phyloP scores from a whole-genome alignment of 2,797 vertebrate species.

The Streptopelia turtur region DNA sequence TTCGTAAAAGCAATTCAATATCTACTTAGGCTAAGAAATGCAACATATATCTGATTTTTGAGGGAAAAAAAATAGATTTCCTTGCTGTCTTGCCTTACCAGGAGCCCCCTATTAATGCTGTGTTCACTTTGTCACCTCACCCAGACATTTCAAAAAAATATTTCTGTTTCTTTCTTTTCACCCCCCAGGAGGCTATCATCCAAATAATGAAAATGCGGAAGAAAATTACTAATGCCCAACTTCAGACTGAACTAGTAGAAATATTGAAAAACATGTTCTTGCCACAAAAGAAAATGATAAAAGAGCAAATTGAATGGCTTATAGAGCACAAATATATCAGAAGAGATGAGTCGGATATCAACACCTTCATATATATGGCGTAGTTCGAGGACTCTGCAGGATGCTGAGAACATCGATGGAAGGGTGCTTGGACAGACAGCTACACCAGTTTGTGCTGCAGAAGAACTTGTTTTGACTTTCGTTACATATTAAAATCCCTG shows the following conservation, averaged over 20 bases:
- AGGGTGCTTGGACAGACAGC: slow-evolving; percentile 77
- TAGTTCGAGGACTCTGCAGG: slow-evolving; percentile 76
- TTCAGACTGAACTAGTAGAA: slow-evolving; percentile 99
- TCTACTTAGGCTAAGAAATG: not conserved
- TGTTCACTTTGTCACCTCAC: not conserved
- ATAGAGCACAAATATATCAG: slow-evolving; percentile 99
- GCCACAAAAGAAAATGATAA: slow-evolving; percentile 99
- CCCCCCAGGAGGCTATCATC: slow-evolving; percentile 95
- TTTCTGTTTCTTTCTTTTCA: not conserved
- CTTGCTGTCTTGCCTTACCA: not conserved
- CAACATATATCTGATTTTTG: not conserved
- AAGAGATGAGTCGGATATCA: slow-evolving; percentile 96
- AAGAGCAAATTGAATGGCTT: slow-evolving; percentile 99
- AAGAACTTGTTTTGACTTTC: slow-evolving; percentile 81
- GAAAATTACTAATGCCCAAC: slow-evolving; percentile 98
- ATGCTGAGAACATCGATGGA: slow-evolving; percentile 51
- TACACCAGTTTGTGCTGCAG: slow-evolving; percentile 75
- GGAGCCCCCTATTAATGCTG: not conserved
- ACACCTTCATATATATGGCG: slow-evolving; percentile 99
- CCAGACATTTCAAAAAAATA: not conserved
- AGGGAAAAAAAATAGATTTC: not conserved
- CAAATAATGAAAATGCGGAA: slow-evolving; percentile 99
- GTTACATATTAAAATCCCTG: slow-evolving; percentile 89
- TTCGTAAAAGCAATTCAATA: not conserved
- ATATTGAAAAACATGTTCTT: slow-evolving; percentile 99